Base-by-base conservation (phyloP, 1,140 invertebrate species). In the Penaeus chinensis region DNA sequence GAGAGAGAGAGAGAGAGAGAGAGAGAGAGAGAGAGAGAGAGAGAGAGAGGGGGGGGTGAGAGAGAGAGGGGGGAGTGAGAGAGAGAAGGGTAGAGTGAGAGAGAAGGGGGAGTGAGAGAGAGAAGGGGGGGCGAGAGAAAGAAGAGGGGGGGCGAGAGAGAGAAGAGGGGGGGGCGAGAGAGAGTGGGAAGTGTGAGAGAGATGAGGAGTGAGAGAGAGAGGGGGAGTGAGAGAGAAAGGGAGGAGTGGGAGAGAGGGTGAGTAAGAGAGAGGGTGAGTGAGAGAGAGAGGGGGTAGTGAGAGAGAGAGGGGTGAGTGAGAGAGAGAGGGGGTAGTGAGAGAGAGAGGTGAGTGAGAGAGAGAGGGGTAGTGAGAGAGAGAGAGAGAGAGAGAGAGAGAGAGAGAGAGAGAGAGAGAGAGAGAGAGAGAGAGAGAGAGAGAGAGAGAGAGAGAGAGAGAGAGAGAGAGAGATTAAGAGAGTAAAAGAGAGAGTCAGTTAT, bases 371-470 rank as follows among this genome's bases (percentile, higher is more conserved):
- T 1, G 32, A 32, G 32, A 32, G 32, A 32, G 32, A 2, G 32
- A 32, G 32, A 32, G 32, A 1, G 32, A 2, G 32, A 32, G 32
- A 32, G 32, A 32, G 32, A 32, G 32, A 1, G 32, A 32, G 32
- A 32, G 32, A 32, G 32, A 32, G 32, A 32, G 32, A 32, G 8
- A 69, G 8, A 10, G 16, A 69, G 66, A 69, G 66, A 66, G 65
- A 66, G 65, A 66, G 65, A 66, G 65, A 66, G 65, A 66, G 65
- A 66, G 65, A 66, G 65, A 19, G 18, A 66, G 37, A 42, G 37
- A 42, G 37, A 66, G 69, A 71, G 69, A 27, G 69, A 71, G n/a
- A 71, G 69, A 71, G 69, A 71, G 69, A 22, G n/a, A 22, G 69
- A 27, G 13, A 8, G 5, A 71, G 24, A 27, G n/a, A 22, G 22